These are phyloP conservation scores for Phallusia fumigata DNA, from an alignment of 23 tunicate species.

Conservation along the genomic window DNA sequence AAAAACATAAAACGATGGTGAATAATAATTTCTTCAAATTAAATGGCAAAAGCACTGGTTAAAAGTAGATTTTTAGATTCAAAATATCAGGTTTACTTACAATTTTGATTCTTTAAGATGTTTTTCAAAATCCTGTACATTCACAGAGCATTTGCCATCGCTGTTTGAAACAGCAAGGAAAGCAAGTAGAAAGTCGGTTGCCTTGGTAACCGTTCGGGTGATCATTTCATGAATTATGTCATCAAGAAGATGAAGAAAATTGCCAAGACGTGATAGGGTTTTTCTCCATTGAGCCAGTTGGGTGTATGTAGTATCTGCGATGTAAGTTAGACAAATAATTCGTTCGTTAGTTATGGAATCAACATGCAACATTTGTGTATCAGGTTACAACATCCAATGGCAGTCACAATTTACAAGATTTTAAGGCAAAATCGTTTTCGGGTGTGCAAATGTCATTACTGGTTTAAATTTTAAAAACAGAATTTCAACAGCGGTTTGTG, in stretches of 20 bases:
- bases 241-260: slow-evolving; percentile 58
- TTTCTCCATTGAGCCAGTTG: slow-evolving; percentile 79
- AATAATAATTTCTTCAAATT: no score
- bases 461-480: no score
- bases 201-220: slow-evolving; percentile 48
- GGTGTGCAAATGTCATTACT: no score
- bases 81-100: no score
- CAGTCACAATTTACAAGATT: not conserved
- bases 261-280: slow-evolving; percentile 40
- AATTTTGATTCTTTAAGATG: not conserved
- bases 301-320: slow-evolving; percentile 62
- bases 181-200: slow-evolving; percentile 47
- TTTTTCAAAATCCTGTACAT: slow-evolving; percentile 16
- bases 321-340: no score
- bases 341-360: no score
- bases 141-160: slow-evolving; percentile 37
- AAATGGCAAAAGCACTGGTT: no score
- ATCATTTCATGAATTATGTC: slow-evolving; percentile 59
- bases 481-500: no score
- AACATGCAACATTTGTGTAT: not conserved
- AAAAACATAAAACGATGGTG: no score
- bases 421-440: not conserved
- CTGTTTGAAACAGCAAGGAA: slow-evolving; percentile 55
- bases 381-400: not conserved
- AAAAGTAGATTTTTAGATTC: no score